Evolutionary conservation across 2,113 vertebrate genomes (phyloP).

Genomic region (Corythaixoides concolor): DNA sequence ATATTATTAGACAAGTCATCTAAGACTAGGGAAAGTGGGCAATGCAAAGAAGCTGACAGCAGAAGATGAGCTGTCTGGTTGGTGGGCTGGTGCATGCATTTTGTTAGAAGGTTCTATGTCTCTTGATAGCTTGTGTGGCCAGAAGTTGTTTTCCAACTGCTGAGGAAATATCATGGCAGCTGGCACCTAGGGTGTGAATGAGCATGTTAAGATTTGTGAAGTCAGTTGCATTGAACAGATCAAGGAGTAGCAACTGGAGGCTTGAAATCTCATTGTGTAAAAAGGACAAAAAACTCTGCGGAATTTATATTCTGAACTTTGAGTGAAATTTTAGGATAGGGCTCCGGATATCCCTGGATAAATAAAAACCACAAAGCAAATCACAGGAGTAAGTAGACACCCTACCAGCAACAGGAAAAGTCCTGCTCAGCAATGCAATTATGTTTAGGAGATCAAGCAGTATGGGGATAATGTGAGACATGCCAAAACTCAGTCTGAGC

Average conservation of each 20-base stretch:
- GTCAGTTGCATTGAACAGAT: background rate
- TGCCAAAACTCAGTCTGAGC: background rate
- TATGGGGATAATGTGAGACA: background rate
- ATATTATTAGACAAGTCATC: background rate
- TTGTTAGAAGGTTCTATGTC: background rate
- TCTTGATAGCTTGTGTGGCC: background rate
- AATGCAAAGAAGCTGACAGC: background rate
- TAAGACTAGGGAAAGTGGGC: background rate
- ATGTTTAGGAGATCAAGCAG: constrained; percentile 16
- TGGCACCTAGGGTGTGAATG: background rate
- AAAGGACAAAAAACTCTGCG: background rate
- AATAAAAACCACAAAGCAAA: background rate
- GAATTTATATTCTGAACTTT: background rate
- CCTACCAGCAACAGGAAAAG: background rate
- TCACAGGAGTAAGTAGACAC: background rate
- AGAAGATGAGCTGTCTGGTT: background rate
- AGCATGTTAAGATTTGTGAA: background rate
- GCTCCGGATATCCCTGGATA: background rate
- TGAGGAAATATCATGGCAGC: background rate
- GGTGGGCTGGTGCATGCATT: background rate
- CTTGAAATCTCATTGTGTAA: background rate
- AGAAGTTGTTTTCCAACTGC: background rate
- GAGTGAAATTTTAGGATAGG: background rate
- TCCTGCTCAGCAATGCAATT: background rate
- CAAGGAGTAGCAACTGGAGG: background rate